Evolutionary conservation across 2,797 vertebrate species (phyloP).

Genomic region (Lepus oiostolus): DNA sequence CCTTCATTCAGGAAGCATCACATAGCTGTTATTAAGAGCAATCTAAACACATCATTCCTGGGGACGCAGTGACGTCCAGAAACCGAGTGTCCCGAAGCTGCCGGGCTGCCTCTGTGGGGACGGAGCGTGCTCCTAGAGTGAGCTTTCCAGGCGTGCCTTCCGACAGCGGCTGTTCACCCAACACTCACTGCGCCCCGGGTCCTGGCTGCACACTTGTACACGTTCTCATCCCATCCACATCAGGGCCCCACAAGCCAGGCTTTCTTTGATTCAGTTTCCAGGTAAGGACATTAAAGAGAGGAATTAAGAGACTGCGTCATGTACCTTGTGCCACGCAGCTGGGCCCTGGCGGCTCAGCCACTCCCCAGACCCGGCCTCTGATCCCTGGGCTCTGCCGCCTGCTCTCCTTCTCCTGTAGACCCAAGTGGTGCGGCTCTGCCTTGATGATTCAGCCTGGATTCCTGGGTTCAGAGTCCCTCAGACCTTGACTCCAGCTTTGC

Average conservation of each 20-base stretch:
- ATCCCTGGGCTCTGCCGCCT: background rate
- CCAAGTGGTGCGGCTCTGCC: background rate
- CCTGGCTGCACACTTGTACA: background rate
- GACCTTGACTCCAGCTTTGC: background rate
- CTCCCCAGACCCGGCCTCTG: background rate
- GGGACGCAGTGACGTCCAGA: background rate
- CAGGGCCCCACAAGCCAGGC: background rate
- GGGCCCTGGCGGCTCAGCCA: background rate
- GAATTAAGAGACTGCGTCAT: background rate
- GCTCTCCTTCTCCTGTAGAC: background rate
- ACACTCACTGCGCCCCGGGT: background rate
- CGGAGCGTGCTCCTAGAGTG: background rate
- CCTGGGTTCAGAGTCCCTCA: background rate
- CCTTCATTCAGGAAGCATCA: conserved; percentile 8
- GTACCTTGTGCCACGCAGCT: background rate
- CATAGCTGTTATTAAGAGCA: background rate
- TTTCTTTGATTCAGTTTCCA: background rate
- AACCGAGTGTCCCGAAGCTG: background rate
- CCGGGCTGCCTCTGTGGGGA: background rate
- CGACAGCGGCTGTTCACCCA: background rate
- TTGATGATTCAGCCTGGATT: background rate
- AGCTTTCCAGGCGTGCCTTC: background rate
- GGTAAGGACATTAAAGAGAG: conserved; percentile 14
- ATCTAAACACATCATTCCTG: background rate
- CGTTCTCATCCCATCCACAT: background rate